These are phyloP conservation scores for Pharmacophagus antenor DNA, from an alignment of 2,888 invertebrate genomes.

Conservation along the genomic window DNA sequence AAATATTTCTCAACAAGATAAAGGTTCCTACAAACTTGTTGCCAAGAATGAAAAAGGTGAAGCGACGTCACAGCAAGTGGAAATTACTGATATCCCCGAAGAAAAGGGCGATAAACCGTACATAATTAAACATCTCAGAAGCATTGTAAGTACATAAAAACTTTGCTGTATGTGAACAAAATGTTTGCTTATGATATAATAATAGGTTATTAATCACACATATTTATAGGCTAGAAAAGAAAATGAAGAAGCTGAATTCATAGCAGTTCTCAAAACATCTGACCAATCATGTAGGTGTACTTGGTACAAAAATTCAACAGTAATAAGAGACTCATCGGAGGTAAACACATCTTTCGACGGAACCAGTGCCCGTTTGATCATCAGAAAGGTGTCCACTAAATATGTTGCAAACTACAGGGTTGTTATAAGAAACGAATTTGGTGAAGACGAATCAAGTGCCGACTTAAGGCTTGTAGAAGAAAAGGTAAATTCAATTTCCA, in stretches of 20 bases:
- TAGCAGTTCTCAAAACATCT: slow-evolving; percentile 85
- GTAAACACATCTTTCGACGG: slow-evolving; percentile 92
- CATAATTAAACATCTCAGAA: slow-evolving; percentile 87
- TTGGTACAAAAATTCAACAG: slow-evolving; percentile 91
- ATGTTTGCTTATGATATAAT: not conserved
- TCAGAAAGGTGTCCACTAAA: slow-evolving; percentile 88
- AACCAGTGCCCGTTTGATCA: slow-evolving; percentile 87
- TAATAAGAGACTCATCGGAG: slow-evolving; percentile 89
- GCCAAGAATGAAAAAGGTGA: slow-evolving; percentile 97
- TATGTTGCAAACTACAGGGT: slow-evolving; percentile 91
- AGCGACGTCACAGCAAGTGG: slow-evolving; percentile 92
- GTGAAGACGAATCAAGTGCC: slow-evolving; percentile 93
- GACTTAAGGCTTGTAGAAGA: slow-evolving; percentile 88
- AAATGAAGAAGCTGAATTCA: slow-evolving; percentile 87
- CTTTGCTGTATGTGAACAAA: not conserved
- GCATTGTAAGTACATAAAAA: slow-evolving; percentile 82
- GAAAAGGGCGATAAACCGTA: slow-evolving; percentile 90
- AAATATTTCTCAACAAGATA: slow-evolving; percentile 89
- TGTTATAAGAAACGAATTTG: slow-evolving; percentile 93
- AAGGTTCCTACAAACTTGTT: slow-evolving; percentile 93
- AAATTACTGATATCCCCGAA: slow-evolving; percentile 91
- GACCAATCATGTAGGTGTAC: slow-evolving; percentile 91
- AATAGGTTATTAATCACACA: not conserved
- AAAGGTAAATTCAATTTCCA: no score
- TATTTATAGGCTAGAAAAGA: slow-evolving; percentile 65